Base-by-base conservation (phyloP, 2,888 invertebrate species). In the Quadroppia sp. region DNA sequence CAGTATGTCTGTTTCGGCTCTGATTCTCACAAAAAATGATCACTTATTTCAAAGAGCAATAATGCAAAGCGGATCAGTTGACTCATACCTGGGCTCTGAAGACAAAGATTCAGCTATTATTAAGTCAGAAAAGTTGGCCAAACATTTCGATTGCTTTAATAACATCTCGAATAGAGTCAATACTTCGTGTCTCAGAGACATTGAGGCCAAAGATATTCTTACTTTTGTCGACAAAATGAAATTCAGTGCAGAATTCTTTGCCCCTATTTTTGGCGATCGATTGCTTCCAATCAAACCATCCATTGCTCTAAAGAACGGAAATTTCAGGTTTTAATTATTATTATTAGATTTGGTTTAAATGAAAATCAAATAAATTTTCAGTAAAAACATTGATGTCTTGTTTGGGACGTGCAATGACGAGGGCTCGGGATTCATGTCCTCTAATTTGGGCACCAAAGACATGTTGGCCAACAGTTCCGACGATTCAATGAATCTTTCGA, bases 51-150 rank as follows among this genome's bases (percentile, higher is more conserved):
- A 45, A 1, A 42, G 71, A 28, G 48, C 71, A 48, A 71, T 71
- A n/a, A 71, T 71, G 71, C 23, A 71, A 48, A 50, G 48, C 20
- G 71, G 71, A n/a, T 25, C 71, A 2, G 64, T 64, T 36, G 30
- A 64, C n/a, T 64, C 64, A 17, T 64, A 64, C 20, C 17, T 64
- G 4, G 64, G 64, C 7, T 36, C 36, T 64, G 32, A 64, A 20
- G 2, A 32, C 2, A 64, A 64, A 36, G 36, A 64, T 9, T 32
- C 36, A 30, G 64, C 64, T 36, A 32, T 36, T 64, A 32, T 64
- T 30, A 64, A 64, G 36, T 32, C 64, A 1, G 2, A 36, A 64
- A 13, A 64, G 13, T n/a, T 64, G 13, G 32, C 36, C 20, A 36
- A 30, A 64, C 25, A 64, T n/a, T 64, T 64, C 20, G 20, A 36